phyloP scores from a whole-genome alignment of 1,140 invertebrate genomes.

The Drosophila pallidifrons region DNA sequence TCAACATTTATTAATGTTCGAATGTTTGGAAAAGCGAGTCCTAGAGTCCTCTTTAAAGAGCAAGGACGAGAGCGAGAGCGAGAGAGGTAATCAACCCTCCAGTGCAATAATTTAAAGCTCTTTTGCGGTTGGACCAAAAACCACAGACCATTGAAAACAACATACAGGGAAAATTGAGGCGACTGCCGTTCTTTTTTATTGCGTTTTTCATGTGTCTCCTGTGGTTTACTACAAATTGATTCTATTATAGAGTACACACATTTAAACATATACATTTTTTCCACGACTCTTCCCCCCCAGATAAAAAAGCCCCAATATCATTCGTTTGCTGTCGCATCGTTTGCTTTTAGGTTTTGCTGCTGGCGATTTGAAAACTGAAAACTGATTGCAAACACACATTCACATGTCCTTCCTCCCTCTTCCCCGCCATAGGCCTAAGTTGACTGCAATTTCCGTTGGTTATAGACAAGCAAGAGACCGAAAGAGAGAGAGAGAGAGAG shows the following conservation, averaged over 20 bases:
- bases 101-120: constrained; percentile 75
- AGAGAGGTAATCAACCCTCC: not conserved
- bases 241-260: constrained; percentile 72
- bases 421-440: constrained; percentile 21
- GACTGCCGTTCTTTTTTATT: constrained; percentile 70
- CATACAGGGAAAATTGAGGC: constrained; percentile 30
- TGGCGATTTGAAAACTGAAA: constrained; percentile 76
- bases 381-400: constrained; percentile 73
- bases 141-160: constrained; percentile 23
- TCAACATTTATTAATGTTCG: no score
- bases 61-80: no score
- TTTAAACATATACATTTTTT: constrained; percentile 20
- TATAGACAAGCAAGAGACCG: not conserved
- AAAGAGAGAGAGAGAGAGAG: not conserved
- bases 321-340: constrained; percentile 46
- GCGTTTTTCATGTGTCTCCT: constrained; percentile 77
- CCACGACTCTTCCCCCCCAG: not conserved
- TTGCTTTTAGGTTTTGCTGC: constrained; percentile 60
- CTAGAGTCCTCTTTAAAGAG: not conserved
- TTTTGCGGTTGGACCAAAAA: constrained; percentile 64
- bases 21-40: constrained; percentile 51
- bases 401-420: not conserved
- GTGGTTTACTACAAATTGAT: constrained; percentile 83
- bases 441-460: constrained; percentile 65
- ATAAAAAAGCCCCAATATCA: not conserved